phyloP scores from a whole-genome alignment of 2,888 invertebrate genomes.

The Lasioglossum marginatum region DNA sequence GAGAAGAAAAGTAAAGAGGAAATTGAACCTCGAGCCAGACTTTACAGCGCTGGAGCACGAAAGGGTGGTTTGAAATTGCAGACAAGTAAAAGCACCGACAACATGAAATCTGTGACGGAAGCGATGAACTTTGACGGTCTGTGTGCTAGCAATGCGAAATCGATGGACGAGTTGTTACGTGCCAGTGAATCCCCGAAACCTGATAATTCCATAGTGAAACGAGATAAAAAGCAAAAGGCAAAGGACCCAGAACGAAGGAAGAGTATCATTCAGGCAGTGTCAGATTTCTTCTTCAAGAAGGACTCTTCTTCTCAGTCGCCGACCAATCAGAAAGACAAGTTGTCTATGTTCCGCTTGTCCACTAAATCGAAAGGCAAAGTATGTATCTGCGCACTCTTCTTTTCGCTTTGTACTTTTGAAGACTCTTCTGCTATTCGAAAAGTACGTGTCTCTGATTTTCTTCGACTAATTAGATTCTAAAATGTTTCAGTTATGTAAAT shows the following conservation, averaged over 20 bases:
- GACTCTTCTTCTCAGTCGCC: constrained; percentile 85
- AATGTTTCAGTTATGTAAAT: constrained; percentile 84
- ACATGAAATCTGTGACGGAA: constrained; percentile 77
- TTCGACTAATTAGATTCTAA: constrained; percentile 68
- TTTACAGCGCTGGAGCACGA: constrained; percentile 74
- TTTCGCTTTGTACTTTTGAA: background rate
- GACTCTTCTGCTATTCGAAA: constrained; percentile 34
- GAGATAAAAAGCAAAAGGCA: constrained; percentile 84
- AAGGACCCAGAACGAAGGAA: constrained; percentile 91
- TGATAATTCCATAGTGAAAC: constrained; percentile 72
- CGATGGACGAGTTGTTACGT: constrained; percentile 79
- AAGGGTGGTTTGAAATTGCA: constrained; percentile 75
- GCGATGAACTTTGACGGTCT: constrained; percentile 72
- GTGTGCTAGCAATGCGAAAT: constrained; percentile 76
- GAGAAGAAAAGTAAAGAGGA: constrained; percentile 74
- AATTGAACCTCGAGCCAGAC: constrained; percentile 70
- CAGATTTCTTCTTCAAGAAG: constrained; percentile 92
- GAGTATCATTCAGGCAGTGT: constrained; percentile 93
- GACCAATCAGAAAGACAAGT: constrained; percentile 84
- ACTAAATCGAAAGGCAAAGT: constrained; percentile 89
- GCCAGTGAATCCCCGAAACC: constrained; percentile 51
- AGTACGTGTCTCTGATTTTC: constrained; percentile 21
- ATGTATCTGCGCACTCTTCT: constrained; percentile 20
- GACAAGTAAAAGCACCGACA: constrained; percentile 83
- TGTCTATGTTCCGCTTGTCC: constrained; percentile 87